Conservation (phyloP, 2,797 vertebrate genomes). For the Ctenopoma kingsleyae region DNA sequence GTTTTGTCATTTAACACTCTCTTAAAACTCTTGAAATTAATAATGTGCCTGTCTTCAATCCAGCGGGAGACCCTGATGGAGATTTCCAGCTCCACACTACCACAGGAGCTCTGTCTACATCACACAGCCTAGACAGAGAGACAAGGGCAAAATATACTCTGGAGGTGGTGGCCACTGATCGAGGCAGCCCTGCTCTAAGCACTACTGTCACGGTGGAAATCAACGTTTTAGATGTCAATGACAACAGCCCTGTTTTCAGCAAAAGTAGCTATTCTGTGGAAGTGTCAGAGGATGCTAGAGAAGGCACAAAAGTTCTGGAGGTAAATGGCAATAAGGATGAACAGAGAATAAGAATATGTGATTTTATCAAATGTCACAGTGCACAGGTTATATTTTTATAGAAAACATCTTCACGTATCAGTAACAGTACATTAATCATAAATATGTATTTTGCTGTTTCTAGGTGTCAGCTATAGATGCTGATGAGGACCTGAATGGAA, state of each 20-base stretch:
- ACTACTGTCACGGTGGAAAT: constrained; percentile 87
- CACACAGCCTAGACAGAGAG: constrained; percentile 90
- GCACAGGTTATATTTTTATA: neutral
- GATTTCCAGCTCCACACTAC: constrained; percentile 88
- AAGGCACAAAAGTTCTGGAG: constrained; percentile 87
- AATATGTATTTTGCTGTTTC: neutral
- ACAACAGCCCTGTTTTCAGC: constrained; percentile 90
- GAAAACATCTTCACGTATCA: neutral
- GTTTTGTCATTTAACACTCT: constrained; percentile 9
- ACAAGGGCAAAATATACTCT: constrained; percentile 84
- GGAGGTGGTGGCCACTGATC: constrained; percentile 88
- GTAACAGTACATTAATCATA: neutral
- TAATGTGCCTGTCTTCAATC: constrained; percentile 3
- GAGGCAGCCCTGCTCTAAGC: constrained; percentile 87
- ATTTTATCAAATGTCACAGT: neutral
- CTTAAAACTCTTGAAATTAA: constrained; percentile 6
- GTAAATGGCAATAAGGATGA: constrained; percentile 37
- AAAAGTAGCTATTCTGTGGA: constrained; percentile 86
- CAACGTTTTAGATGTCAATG: constrained; percentile 92
- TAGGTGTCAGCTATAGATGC: constrained; percentile 89
- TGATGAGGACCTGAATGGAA: constrained; percentile 91
- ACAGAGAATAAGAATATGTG: neutral
- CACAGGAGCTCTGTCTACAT: constrained; percentile 90
- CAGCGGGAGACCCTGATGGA: constrained; percentile 90
- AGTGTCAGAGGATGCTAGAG: constrained; percentile 88